Conservation (phyloP, 2,113 vertebrate species). For the Mus musculus region DNA sequence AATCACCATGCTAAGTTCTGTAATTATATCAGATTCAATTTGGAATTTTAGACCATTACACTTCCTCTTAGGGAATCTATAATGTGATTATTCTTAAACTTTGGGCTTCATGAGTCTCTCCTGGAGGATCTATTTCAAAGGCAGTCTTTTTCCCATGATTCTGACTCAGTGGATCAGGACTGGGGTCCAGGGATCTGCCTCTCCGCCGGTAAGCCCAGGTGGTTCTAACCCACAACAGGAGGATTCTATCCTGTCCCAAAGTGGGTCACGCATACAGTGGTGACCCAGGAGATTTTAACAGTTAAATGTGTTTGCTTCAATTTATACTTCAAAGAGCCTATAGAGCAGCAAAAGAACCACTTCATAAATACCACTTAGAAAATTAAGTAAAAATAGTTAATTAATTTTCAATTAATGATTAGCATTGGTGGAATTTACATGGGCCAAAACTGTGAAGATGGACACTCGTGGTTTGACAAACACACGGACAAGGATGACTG, state of each 20-base stretch:
- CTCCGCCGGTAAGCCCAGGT: background rate
- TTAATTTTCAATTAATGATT: constrained; percentile 25
- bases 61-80: background rate
- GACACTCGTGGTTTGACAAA: background rate
- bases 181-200: background rate
- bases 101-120: background rate
- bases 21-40: constrained; percentile 32
- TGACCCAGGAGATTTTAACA: background rate
- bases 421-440: background rate
- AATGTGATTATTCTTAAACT: constrained; percentile 28
- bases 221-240: background rate
- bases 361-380: constrained; percentile 32
- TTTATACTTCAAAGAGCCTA: background rate
- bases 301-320: background rate
- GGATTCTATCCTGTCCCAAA: background rate
- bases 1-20: background rate
- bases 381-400: constrained; percentile 3
- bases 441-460: background rate
- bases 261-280: background rate
- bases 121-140: background rate
- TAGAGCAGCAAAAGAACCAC: background rate
- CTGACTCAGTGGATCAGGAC: background rate
- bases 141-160: background rate
- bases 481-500: background rate
- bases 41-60: background rate